A percentile compares a stretch with the other conserved stretches of the same genome.
phyloP scores from a whole-genome alignment of 2,888 invertebrate genomes.

The Stratiomys singularior region DNA sequence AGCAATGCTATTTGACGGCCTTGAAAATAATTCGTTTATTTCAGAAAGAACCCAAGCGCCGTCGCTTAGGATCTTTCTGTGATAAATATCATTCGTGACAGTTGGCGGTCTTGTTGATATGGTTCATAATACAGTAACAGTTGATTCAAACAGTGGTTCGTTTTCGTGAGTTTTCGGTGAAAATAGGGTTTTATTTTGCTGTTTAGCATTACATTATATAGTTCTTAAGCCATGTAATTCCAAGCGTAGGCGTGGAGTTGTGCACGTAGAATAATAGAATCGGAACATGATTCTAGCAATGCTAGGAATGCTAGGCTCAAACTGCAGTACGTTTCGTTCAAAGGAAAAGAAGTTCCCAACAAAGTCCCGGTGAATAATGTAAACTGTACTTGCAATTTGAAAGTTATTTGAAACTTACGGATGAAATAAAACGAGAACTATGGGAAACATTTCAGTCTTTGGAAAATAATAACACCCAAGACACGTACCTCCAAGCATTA shows the following conservation, averaged over 20 bases:
- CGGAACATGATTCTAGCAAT: conserved; percentile 7
- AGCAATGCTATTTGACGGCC: no score
- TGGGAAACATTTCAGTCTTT: neutral
- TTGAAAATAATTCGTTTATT: no score
- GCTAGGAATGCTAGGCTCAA: conserved; percentile 14
- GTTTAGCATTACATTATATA: conserved; percentile 6
- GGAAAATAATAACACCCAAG: conserved; percentile 7
- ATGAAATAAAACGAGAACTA: neutral
- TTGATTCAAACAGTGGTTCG: no score
- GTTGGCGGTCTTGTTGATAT: no score
- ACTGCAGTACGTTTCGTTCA: neutral
- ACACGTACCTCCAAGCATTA: conserved; percentile 6
- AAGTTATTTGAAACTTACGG: conserved; percentile 7
- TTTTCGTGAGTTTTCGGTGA: neutral
- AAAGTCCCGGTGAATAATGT: neutral
- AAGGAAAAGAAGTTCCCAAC: conserved; percentile 7
- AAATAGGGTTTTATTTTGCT: neutral
- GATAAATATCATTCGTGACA: no score
- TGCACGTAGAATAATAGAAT: neutral
- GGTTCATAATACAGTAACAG: no score
- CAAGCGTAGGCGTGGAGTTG: conserved; percentile 14
- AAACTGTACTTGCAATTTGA: conserved; percentile 1
- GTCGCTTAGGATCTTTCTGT: no score
- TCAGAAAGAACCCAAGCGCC: no score
- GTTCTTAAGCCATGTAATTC: neutral